Evolutionary conservation across 1,140 invertebrate genomes (phyloP).

Genomic region (Hylaeus anthracinus): DNA sequence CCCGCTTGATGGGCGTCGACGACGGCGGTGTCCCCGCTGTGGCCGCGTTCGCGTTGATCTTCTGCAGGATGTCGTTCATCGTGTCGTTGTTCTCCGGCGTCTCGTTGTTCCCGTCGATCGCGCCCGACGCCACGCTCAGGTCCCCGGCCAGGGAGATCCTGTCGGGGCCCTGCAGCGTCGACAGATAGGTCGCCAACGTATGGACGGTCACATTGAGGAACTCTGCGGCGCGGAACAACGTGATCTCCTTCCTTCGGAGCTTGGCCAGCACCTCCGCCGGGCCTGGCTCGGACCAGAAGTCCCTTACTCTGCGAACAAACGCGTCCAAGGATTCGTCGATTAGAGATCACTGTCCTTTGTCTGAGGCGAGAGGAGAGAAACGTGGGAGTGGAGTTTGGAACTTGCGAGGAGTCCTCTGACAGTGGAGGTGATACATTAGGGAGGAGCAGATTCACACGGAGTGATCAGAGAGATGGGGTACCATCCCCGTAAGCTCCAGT

Average conservation of each 20-base stretch:
- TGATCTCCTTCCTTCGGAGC: slow-evolving; percentile 86
- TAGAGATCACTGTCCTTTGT: too few relatives aligned
- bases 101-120: slow-evolving; percentile 71
- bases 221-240: slow-evolving; percentile 86
- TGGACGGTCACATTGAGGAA: slow-evolving; percentile 88
- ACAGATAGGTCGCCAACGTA: slow-evolving; percentile 86
- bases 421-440: too few relatives aligned
- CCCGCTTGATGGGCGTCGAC: slow-evolving; percentile 78
- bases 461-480: too few relatives aligned
- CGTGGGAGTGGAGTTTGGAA: too few relatives aligned
- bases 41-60: slow-evolving; percentile 72
- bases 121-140: slow-evolving; percentile 66
- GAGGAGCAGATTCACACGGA: too few relatives aligned
- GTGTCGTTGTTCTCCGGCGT: slow-evolving; percentile 69
- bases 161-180: slow-evolving; percentile 82
- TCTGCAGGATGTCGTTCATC: slow-evolving; percentile 76
- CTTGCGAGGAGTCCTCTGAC: too few relatives aligned
- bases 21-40: slow-evolving; percentile 68
- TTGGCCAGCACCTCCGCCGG: slow-evolving; percentile 87
- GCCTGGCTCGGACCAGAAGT: slow-evolving; percentile 89
- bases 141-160: slow-evolving; percentile 78
- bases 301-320: slow-evolving; percentile 83
- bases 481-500: too few relatives aligned
- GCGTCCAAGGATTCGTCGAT: too few relatives aligned
- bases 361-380: too few relatives aligned